These are phyloP conservation scores for Zhuqinia jingwanae DNA, from an alignment of 2,888 invertebrate genomes.

Conservation along the genomic window DNA sequence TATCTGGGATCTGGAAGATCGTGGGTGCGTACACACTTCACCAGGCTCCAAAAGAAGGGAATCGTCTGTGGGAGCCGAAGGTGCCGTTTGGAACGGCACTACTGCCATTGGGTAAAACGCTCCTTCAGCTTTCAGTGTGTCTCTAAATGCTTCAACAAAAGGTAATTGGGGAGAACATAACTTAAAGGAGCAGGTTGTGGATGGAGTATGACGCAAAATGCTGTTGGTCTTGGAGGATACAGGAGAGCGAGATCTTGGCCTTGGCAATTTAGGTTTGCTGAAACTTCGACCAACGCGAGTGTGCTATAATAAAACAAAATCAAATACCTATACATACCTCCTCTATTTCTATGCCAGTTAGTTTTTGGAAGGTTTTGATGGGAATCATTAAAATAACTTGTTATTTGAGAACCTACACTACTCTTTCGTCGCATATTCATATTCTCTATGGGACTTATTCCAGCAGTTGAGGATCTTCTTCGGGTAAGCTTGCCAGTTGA, in stretches of 20 bases:
- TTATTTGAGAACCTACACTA: conserved; percentile 17
- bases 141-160: background rate
- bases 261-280: background rate
- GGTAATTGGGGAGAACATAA: background rate
- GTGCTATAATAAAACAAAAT: too few species aligned
- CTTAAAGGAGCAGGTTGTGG: background rate
- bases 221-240: background rate
- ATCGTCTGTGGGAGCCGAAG: too few species aligned
- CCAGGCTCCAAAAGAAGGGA: conserved; percentile 30
- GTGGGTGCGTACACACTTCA: background rate
- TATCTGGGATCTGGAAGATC: too few species aligned
- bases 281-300: background rate
- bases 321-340: background rate
- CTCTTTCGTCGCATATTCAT: background rate
- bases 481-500: conserved; percentile 13
- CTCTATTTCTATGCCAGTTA: background rate
- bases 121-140: background rate
- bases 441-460: background rate
- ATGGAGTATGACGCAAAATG: background rate
- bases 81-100: too few species aligned
- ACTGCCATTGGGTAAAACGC: too few species aligned
- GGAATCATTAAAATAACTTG: too few species aligned
- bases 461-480: conserved; percentile 13
- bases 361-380: too few species aligned
- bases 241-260: background rate